A percentile compares a stretch with the other conserved stretches of the same genome.
phyloP scores from a whole-genome alignment of 2,888 invertebrate species.

The Yponomeuta cagnagella region DNA sequence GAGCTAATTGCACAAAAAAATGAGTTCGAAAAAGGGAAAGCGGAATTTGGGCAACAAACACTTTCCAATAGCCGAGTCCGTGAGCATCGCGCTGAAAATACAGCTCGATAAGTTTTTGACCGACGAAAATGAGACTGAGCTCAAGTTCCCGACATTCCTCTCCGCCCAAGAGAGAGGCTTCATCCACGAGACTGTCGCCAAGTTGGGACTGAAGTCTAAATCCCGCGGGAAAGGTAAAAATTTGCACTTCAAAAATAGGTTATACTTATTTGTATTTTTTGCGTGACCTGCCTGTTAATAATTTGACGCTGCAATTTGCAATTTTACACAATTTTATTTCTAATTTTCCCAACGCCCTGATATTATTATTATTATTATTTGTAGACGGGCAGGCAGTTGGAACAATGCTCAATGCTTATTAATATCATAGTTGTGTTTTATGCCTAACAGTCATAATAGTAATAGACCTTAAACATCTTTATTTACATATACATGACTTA shows the following conservation, averaged over 20 bases:
- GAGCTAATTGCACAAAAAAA: constrained; percentile 21
- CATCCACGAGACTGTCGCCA: constrained; percentile 82
- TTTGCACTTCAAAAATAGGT: constrained; percentile 14
- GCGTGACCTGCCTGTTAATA: background rate
- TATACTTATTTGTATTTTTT: constrained; percentile 18
- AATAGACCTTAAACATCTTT: too few species aligned
- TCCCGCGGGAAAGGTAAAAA: constrained; percentile 85
- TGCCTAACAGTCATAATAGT: too few species aligned
- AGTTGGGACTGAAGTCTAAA: constrained; percentile 84
- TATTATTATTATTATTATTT: too few species aligned
- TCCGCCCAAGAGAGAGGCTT: constrained; percentile 87
- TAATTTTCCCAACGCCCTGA: background rate
- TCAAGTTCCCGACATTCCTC: constrained; percentile 82
- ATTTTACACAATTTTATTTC: background rate
- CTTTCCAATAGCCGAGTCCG: constrained; percentile 67
- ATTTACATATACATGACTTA: too few species aligned
- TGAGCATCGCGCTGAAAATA: constrained; percentile 67
- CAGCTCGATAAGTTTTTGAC: constrained; percentile 63
- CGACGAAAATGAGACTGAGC: constrained; percentile 67
- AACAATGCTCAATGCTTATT: background rate
- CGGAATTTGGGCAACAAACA: constrained; percentile 57
- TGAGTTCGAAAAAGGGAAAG: constrained; percentile 65
- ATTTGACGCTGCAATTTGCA: background rate
- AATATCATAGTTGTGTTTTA: too few species aligned
- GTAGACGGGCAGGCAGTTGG: too few species aligned